Evolutionary conservation across 1,140 invertebrate species (phyloP).

Genomic region (Luehdorfia chinensis): DNA sequence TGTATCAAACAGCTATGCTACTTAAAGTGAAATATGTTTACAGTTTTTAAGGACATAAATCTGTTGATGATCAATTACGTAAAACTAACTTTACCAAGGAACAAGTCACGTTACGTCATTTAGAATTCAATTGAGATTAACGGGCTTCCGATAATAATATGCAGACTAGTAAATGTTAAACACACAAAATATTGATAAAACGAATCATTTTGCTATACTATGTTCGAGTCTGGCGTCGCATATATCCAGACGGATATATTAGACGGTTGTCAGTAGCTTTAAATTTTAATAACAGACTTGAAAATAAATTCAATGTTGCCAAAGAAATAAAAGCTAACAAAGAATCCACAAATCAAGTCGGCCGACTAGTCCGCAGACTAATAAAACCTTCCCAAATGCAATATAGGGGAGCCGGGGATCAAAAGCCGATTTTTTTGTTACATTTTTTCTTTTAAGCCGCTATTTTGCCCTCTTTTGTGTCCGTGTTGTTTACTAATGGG

Average conservation of each 20-base stretch:
- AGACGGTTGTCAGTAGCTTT: constrained; percentile 4
- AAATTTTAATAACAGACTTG: constrained; percentile 15
- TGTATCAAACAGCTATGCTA: too few relatives aligned
- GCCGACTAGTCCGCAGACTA: constrained; percentile 58
- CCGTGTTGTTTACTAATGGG: constrained; percentile 76
- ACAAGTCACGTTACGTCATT: too few relatives aligned
- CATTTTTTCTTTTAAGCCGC: constrained; percentile 66
- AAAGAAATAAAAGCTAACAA: constrained; percentile 24
- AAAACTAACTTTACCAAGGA: too few relatives aligned
- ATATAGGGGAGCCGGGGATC: constrained; percentile 65
- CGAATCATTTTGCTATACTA: neutral
- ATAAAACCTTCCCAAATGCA: constrained; percentile 70
- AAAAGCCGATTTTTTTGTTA: constrained; percentile 73
- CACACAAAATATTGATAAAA: too few relatives aligned
- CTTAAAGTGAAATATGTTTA: too few relatives aligned
- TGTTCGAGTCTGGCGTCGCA: too few relatives aligned
- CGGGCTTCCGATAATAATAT: too few relatives aligned
- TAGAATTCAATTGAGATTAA: too few relatives aligned
- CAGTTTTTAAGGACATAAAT: too few relatives aligned
- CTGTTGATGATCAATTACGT: too few relatives aligned
- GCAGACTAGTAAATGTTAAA: too few relatives aligned
- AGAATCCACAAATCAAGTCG: constrained; percentile 48
- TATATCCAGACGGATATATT: neutral
- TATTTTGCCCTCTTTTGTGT: constrained; percentile 75
- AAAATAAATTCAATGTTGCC: constrained; percentile 17